Base-by-base conservation (phyloP, 2,888 invertebrate genomes). In the Aphodius granarius region DNA sequence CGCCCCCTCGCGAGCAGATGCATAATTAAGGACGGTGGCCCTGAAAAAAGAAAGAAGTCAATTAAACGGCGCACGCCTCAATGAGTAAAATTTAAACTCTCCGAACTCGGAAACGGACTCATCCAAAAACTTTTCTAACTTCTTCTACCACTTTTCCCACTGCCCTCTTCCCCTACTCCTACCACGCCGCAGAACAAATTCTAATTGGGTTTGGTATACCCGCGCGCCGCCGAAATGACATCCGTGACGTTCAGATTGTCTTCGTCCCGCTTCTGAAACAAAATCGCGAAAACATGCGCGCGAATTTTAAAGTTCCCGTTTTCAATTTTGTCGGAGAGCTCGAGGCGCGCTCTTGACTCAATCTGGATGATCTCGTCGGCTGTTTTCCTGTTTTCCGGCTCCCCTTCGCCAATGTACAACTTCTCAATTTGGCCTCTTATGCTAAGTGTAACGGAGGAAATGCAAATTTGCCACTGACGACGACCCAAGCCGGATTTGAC, bases 231-330 rank as follows among this genome's bases (percentile, higher is more conserved):
- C 20, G 68, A 20, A 19, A 22, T n/a, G 19, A n/a, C 22, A 20
- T 20, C 21, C 16, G 19, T 13, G 19, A 13, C 22, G n/a, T 16
- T n/a, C 22, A n/a, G 68, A 68, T 68, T 68, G 68, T 68, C 68
- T 20, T 20, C 65, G 13, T n/a, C 22, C 15, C 22, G 2, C 21
- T 19, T n/a, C 21, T n/a, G 20, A 68, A 68, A 21, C 18, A 66
- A 66, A 21, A 20, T 20, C 68, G 68, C 21, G 21, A 68, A 68
- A 68, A 68, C 68, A 68, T 22, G 43, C 68, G 43, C 68, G 20
- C 68, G 21, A 68, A 68, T 68, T 68, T 22, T 22, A 68, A 68
- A 68, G 68, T 68, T 68, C 68, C 68, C 68, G 68, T 68, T 68
- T 68, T 68, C 68, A 68, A 68, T 68, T 68, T 68, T 21, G 68